These are phyloP conservation scores for Drosophila conformis DNA, from an alignment of 2,888 invertebrate genomes.

Conservation along the genomic window DNA sequence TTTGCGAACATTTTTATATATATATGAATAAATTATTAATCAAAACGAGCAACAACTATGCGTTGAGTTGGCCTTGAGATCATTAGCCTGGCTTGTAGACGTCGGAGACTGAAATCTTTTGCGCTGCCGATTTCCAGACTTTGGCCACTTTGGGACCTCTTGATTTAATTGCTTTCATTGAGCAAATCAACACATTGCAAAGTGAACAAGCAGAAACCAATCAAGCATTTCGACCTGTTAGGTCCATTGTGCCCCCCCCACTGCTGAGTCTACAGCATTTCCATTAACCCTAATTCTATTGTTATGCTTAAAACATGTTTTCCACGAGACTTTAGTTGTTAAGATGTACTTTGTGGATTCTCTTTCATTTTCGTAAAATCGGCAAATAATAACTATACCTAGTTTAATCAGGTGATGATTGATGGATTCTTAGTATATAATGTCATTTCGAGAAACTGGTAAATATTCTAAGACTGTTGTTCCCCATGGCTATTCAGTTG, in stretches of 20 bases:
- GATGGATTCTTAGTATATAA: neutral
- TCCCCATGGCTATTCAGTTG: neutral
- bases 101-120: conserved; percentile 3
- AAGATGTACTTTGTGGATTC: neutral
- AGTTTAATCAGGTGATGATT: neutral
- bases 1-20: neutral
- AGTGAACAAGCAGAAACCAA: conserved; percentile 32
- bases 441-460: neutral
- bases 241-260: neutral
- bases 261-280: neutral
- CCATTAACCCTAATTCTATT: neutral
- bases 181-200: conserved; percentile 63
- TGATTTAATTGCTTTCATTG: conserved; percentile 79
- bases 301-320: neutral
- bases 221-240: neutral
- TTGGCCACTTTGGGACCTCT: conserved; percentile 53
- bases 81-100: conserved; percentile 43
- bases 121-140: conserved; percentile 29
- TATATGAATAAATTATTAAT: conserved; percentile 58
- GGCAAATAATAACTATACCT: neutral
- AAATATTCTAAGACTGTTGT: neutral
- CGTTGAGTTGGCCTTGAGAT: conserved; percentile 42
- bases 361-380: neutral
- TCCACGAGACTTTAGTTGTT: neutral
- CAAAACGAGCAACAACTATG: conserved; percentile 28